These are phyloP conservation scores for Australoheros facetus DNA, from an alignment of 2,797 vertebrate species.

Conservation along the genomic window DNA sequence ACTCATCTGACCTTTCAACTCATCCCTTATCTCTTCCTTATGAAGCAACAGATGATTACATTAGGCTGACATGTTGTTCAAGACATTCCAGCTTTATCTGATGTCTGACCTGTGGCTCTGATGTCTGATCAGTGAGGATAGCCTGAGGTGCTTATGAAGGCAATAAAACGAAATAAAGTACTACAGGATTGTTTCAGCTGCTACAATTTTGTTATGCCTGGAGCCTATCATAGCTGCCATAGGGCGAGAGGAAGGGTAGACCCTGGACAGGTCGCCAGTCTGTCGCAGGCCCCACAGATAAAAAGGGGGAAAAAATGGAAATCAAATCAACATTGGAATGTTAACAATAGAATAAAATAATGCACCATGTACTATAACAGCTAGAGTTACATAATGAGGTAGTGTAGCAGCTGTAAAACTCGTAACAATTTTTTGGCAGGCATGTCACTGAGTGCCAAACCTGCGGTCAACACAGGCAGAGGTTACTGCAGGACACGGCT, in stretches of 20 bases:
- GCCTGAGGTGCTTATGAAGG: not conserved
- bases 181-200: not conserved
- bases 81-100: slow-evolving; percentile 26
- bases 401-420: not conserved
- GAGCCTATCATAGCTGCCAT: too few relatives aligned
- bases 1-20: slow-evolving; percentile 12
- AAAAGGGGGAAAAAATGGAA: not conserved
- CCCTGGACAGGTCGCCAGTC: too few relatives aligned
- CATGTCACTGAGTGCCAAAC: not conserved
- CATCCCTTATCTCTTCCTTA: not conserved
- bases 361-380: not conserved
- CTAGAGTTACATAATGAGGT: not conserved
- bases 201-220: not conserved
- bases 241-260: too few relatives aligned
- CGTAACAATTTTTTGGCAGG: not conserved
- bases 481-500: not conserved
- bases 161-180: not conserved
- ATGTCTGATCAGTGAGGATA: not conserved
- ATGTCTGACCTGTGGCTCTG: not conserved
- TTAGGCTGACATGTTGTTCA: not conserved
- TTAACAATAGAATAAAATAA: not conserved
- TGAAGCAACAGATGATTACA: not conserved
- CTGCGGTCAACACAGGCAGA: not conserved
- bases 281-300: too few relatives aligned
- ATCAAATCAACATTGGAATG: not conserved